phyloP scores from a whole-genome alignment of 2,888 invertebrate species.

The Ecliptopera silaceata region DNA sequence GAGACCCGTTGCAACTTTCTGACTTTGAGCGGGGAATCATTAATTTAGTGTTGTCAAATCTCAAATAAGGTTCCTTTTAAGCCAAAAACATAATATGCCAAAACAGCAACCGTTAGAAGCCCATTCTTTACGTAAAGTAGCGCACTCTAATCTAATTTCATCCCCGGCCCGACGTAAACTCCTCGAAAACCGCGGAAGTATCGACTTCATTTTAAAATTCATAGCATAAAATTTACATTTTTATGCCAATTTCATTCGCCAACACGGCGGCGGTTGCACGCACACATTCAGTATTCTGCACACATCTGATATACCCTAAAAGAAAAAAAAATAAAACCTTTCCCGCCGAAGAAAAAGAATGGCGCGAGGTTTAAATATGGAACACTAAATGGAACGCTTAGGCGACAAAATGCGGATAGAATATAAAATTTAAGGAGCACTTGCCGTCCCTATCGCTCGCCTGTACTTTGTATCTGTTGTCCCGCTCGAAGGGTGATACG shows the following conservation, averaged over 20 bases:
- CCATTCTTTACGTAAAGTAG: constrained; percentile 69
- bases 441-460: constrained; percentile 60
- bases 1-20: too few relatives aligned
- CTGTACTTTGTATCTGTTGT: constrained; percentile 47
- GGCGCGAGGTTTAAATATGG: constrained; percentile 80
- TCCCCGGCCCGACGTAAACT: constrained; percentile 69
- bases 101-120: constrained; percentile 56
- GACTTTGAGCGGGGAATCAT: too few relatives aligned
- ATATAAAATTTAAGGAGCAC: constrained; percentile 80
- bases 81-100: not conserved
- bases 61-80: not conserved
- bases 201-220: constrained; percentile 83
- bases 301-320: constrained; percentile 71
- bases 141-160: constrained; percentile 77
- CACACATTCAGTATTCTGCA: constrained; percentile 79
- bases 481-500: constrained; percentile 63
- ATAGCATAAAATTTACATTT: constrained; percentile 83
- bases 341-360: constrained; percentile 75
- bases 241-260: constrained; percentile 83
- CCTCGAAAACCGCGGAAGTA: constrained; percentile 74
- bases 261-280: constrained; percentile 77
- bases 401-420: constrained; percentile 83
- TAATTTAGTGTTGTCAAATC: too few relatives aligned
- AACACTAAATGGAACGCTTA: constrained; percentile 83
- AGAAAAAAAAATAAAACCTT: constrained; percentile 71